Percentiles rank a stretch among this genome's conserved stretches.
phyloP scores from a whole-genome alignment of 2,888 invertebrate genomes.

The Drosophila colorata region DNA sequence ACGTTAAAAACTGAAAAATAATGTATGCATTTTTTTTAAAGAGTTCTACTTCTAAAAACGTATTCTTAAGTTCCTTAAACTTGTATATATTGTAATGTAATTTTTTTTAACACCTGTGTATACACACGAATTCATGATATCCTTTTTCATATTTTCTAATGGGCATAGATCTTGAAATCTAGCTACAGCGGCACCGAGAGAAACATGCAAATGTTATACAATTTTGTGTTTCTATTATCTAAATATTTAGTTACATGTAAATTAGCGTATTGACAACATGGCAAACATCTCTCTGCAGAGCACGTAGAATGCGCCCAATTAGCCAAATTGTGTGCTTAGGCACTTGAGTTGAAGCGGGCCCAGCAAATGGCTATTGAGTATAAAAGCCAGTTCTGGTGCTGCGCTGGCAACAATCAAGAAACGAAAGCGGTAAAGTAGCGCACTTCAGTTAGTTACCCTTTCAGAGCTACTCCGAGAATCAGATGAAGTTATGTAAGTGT shows the following conservation, averaged over 20 bases:
- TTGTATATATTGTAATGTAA: no score
- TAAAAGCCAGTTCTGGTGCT: constrained; percentile 48
- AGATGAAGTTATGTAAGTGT: constrained; percentile 66
- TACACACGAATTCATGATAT: no score
- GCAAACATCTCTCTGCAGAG: constrained; percentile 7
- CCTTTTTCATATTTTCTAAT: neutral
- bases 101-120: no score
- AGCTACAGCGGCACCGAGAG: neutral
- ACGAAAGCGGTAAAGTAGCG: constrained; percentile 55
- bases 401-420: constrained; percentile 14
- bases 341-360: constrained; percentile 27
- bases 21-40: no score
- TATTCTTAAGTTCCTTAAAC: no score
- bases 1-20: no score
- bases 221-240: constrained; percentile 20
- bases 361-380: constrained; percentile 24
- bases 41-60: no score
- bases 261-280: constrained; percentile 14
- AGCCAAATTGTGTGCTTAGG: constrained; percentile 27
- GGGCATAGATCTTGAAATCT: neutral
- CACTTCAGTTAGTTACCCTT: constrained; percentile 54
- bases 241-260: constrained; percentile 21
- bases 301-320: constrained; percentile 21
- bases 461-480: constrained; percentile 21
- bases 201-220: constrained; percentile 28